Base-by-base conservation (phyloP, 2,797 vertebrate species). In the Anisognathus igniventris region DNA sequence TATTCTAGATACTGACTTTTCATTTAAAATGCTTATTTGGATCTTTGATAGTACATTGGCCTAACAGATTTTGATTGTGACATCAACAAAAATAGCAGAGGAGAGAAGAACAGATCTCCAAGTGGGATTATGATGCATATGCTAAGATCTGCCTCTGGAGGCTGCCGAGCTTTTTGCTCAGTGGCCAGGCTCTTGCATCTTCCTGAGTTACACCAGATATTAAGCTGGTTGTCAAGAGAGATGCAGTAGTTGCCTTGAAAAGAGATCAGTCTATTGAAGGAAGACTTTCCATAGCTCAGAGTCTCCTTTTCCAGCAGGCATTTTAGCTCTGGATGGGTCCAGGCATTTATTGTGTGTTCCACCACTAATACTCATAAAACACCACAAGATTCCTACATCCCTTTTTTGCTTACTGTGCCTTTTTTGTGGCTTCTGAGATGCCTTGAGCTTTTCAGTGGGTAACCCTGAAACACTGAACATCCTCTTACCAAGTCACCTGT, bases 141-240 rank as follows among this genome's bases (percentile, higher is more conserved):
- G 39, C 40, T 85, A 35, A 92, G 44, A 64, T 87, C 67, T 80
- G 28, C 65, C 70, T 96, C 83, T 71, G 53, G 57, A 75, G 53
- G 25, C 57, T 94, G 79, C 70, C 0, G 2, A 62, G 54, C 14
- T 37, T 91, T 92, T 89, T 60, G 15, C n/a, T 83, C 66, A 40
- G 22, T 94, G 76, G 58, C 48, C 71, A 39, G 45, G 53, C n/a
- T 61, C 33, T 82, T 92, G 71, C 57, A 82, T 96, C 92, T 91
- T 95, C 92, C 73, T 95, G 73, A 97, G 67, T 97, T 96, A 96
- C 50, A 75, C 79, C 86, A 92, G 85, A 95, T 97, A 95, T 94
- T 97, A 96, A 97, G 95, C 24, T 86, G 58, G 72, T 82, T 95
- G 95, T 96, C 91, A 97, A 90, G 86, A 92, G 25, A 93, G 71